Evolutionary conservation across 2,113 vertebrate species (phyloP).

Genomic region (Rhombomys opimus): DNA sequence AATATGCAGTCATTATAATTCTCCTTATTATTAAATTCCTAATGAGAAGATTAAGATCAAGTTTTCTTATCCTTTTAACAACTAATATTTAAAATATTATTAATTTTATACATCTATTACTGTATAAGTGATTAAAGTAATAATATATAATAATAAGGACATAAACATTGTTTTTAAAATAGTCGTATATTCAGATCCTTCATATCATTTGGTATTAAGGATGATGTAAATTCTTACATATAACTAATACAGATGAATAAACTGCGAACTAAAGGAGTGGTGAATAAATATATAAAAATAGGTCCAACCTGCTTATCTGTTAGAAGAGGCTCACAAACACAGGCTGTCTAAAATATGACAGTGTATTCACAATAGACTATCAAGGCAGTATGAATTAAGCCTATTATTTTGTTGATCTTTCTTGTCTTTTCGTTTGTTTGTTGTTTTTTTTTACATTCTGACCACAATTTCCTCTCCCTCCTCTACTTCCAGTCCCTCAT

Average conservation of each 20-base stretch:
- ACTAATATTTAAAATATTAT: not conserved
- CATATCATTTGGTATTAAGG: not conserved
- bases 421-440: not conserved
- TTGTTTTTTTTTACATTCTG: not conserved
- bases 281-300: not conserved
- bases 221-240: conserved; percentile 12
- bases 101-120: not conserved
- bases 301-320: not conserved
- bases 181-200: not conserved
- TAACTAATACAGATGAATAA: not conserved
- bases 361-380: not conserved
- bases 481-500: not conserved
- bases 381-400: not conserved
- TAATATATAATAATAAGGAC: conserved; percentile 32
- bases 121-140: not conserved
- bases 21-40: not conserved
- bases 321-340: not conserved
- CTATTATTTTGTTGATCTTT: not conserved
- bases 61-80: not conserved
- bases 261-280: not conserved
- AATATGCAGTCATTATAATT: not conserved
- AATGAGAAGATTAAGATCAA: not conserved
- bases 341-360: not conserved
- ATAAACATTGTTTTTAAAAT: conserved; percentile 24
- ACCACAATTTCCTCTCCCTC: not conserved